phyloP scores from a whole-genome alignment of 2,113 vertebrate species.

The Erinaceus europaeus region DNA sequence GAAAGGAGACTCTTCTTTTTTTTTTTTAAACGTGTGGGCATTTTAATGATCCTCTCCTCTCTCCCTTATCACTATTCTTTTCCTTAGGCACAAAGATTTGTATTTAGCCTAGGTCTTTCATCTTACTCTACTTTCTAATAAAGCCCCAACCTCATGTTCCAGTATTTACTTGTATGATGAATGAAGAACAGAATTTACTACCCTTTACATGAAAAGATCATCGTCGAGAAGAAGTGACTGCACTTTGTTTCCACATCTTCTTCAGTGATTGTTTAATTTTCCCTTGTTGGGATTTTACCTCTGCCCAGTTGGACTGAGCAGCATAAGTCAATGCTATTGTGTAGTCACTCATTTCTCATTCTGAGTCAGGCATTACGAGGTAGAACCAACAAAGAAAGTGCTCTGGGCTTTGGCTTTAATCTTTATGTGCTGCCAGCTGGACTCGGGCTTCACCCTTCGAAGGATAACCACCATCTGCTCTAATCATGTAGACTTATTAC shows the following conservation, averaged over 20 bases:
- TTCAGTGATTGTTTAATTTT: accelerated
- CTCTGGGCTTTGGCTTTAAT: not conserved
- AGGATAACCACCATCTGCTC: conserved; percentile 19
- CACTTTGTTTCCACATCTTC: not conserved
- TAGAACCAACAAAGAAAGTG: not conserved
- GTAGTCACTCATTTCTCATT: not conserved
- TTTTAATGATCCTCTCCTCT: not conserved
- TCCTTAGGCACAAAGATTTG: not conserved
- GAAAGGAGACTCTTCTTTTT: not conserved
- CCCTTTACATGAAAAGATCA: not conserved
- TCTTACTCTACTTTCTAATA: not conserved
- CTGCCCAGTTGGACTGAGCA: not conserved
- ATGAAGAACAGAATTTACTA: not conserved
- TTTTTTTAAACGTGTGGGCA: not conserved
- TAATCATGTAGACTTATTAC: conserved; percentile 27
- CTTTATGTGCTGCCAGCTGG: not conserved
- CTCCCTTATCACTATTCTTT: not conserved
- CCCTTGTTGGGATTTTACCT: not conserved
- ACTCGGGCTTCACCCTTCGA: not conserved
- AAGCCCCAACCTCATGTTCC: not conserved
- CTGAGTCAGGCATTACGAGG: accelerated
- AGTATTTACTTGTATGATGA: not conserved
- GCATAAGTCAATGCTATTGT: not conserved
- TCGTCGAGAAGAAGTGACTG: not conserved
- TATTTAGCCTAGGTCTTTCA: not conserved